Conservation (phyloP, 2,113 vertebrate genomes). For the Apteryx owenii region DNA sequence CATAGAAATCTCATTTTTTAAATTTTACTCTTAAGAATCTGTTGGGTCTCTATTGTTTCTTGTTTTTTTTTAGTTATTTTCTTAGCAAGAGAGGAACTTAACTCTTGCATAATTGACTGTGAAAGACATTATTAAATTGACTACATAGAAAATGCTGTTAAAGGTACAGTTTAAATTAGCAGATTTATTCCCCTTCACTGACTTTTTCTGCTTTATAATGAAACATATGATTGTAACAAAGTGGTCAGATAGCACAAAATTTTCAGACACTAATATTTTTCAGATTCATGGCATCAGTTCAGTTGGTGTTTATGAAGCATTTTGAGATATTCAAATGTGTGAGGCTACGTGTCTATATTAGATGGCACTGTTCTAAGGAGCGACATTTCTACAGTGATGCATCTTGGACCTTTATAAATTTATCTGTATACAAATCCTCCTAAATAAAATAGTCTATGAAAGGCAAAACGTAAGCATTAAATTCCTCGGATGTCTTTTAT, state of each 20-base stretch:
- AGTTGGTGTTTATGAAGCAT: slow-evolving; percentile 22
- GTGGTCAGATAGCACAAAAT: slow-evolving; percentile 15
- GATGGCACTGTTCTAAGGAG: neutral
- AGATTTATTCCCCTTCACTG: neutral
- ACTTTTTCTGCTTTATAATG: neutral
- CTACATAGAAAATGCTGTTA: neutral
- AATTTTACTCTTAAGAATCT: neutral
- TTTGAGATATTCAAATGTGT: neutral
- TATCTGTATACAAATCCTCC: neutral
- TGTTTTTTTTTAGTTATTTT: neutral
- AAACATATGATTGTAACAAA: neutral
- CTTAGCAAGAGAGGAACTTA: neutral
- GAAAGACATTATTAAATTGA: neutral
- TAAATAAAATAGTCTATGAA: slow-evolving; percentile 32
- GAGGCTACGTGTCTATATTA: neutral
- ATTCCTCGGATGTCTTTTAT: slow-evolving; percentile 29
- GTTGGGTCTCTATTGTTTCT: neutral
- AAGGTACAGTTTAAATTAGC: neutral
- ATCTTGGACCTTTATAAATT: slow-evolving; percentile 10
- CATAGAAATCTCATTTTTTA: neutral
- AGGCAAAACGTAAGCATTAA: slow-evolving; percentile 42
- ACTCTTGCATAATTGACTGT: neutral
- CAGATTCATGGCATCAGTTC: slow-evolving; percentile 22
- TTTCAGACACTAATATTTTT: slow-evolving; percentile 16
- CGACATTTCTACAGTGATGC: neutral